Base-by-base conservation (phyloP, 1,140 invertebrate genomes). In the Sminthurides bifidus region DNA sequence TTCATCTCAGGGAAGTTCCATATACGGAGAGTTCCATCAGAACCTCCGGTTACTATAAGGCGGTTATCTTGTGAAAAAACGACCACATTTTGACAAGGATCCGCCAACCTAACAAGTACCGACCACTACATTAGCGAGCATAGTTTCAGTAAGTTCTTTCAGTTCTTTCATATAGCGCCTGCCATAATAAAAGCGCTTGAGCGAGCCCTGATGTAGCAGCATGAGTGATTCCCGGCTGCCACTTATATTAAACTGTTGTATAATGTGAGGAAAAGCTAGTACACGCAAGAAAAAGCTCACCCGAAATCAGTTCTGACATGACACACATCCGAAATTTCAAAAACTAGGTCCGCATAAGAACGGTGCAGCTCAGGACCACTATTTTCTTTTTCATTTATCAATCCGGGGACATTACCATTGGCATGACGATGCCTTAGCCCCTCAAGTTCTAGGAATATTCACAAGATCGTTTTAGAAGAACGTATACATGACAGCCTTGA, bases 1-100 rank as follows among this genome's bases (percentile, higher is more conserved):
- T 78, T 74, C 68, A 92, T 74, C 62, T 81, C 78, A 14, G 90
- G 89, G 71, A 89, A 92, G 63, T 81, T 79, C 92, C 92, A 98
- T 3, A 94, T 66, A 60, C 91, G 76, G 19, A 97, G 70, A 66
- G 80, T 75, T 10, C 90, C 88, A 75, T 97, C 92, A 2, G 84
- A 81, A 26, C 92, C 91, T 56, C 88, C 93, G 5, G 92, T 96
- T 1, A 82, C 85, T 79, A 96, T 82, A 0, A 87, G 31, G 15
- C 58, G 50, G 19, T 52, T 31, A 44, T 65, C 60, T 21, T 35
- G 57, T 49, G 60, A 62, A 27, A 65, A 65, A 2, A 30, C 19
- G 2, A 65, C 63, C 4, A 33, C 43, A 55, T 61, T 59, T 44
- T 65, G 63, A 45, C 57, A 60, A n/a, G 63, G 59, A 24, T 65